Evolutionary conservation across 1,140 invertebrate species (phyloP).

Genomic region (Drosophila kikkawai): DNA sequence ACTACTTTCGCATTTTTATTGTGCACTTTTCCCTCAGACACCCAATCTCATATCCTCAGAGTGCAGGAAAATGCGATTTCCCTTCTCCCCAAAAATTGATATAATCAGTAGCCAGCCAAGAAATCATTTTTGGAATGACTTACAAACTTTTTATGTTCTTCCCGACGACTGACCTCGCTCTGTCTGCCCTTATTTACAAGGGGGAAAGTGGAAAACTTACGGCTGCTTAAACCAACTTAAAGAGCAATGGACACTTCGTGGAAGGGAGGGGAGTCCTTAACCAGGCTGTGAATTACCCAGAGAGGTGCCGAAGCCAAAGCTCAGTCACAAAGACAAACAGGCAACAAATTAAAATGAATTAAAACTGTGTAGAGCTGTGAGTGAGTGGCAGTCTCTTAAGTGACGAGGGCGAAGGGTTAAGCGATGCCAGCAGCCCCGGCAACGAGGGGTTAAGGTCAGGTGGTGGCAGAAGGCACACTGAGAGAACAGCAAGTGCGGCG

Average conservation of each 20-base stretch:
- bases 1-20: background rate
- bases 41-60: background rate
- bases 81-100: constrained; percentile 3
- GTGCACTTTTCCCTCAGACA: background rate
- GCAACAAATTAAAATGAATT: constrained; percentile 64
- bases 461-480: background rate
- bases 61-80: background rate
- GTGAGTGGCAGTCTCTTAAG: constrained; percentile 41
- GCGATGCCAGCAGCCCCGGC: background rate
- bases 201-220: constrained; percentile 36
- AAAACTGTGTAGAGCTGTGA: constrained; percentile 55
- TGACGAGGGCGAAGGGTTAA: constrained; percentile 9
- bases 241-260: constrained; percentile 13
- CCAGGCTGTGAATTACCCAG: constrained; percentile 9
- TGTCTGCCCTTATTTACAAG: constrained; percentile 10
- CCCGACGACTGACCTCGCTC: background rate
- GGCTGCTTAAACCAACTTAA: constrained; percentile 43
- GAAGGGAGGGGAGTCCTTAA: constrained; percentile 21
- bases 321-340: constrained; percentile 49
- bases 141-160: background rate
- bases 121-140: constrained; percentile 19
- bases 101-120: constrained; percentile 6
- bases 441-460: constrained; percentile 7
- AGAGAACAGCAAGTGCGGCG: background rate
- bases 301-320: constrained; percentile 17